These are phyloP conservation scores for Microplitis deprimator DNA, from an alignment of 2,888 invertebrate species.

Conservation along the genomic window DNA sequence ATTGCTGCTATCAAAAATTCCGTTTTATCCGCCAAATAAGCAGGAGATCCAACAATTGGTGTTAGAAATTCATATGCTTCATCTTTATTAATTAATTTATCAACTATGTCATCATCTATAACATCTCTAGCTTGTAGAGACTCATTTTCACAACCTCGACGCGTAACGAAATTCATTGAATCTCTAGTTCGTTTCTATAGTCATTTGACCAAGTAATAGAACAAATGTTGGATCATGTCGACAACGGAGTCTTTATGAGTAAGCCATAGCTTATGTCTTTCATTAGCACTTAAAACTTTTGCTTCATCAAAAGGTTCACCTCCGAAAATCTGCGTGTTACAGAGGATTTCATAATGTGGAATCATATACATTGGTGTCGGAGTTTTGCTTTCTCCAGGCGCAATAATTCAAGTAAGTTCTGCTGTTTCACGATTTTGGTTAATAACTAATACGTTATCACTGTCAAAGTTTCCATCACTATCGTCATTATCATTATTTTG, in stretches of 20 bases:
- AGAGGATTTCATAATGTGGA: neutral
- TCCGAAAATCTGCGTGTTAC: neutral
- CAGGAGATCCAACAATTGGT: no score
- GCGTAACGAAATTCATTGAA: conserved; percentile 7
- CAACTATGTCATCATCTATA: no score
- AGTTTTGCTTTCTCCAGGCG: conserved; percentile 9
- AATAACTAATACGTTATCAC: neutral
- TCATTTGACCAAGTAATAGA: no score
- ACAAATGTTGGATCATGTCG: no score
- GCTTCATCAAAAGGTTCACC: neutral
- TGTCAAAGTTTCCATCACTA: neutral
- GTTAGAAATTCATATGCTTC: no score
- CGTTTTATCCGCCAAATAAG: no score
- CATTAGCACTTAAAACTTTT: neutral
- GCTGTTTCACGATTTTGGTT: conserved; percentile 12
- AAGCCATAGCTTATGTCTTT: neutral
- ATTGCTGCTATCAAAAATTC: no score
- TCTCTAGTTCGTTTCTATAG: neutral
- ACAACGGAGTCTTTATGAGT: neutral
- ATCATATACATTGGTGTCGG: conserved; percentile 6
- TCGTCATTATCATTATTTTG: neutral
- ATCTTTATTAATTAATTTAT: no score
- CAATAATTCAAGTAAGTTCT: neutral
- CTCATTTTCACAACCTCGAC: neutral
- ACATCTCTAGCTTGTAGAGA: neutral